Evolutionary conservation across 2,888 invertebrate species (phyloP).

Genomic region (Polietes domitor): DNA sequence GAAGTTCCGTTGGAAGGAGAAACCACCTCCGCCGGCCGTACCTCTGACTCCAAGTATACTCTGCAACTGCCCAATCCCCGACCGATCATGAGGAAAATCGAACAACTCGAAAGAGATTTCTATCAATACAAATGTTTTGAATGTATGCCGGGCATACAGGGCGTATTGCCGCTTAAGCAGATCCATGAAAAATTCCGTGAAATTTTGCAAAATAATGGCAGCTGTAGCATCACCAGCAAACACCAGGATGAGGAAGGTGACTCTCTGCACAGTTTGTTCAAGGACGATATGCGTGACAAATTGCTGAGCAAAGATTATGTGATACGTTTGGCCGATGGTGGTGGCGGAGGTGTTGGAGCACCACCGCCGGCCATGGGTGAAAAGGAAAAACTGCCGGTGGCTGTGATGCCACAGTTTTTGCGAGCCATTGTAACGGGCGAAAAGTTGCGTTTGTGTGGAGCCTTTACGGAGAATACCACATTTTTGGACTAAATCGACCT

Average conservation of each 20-base stretch:
- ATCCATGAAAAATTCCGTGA: slow-evolving; percentile 72
- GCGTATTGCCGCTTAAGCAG: slow-evolving; percentile 48
- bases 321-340: slow-evolving; percentile 80
- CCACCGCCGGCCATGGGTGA: slow-evolving; percentile 33
- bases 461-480: slow-evolving; percentile 89
- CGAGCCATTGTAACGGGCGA: slow-evolving; percentile 86
- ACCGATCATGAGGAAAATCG: slow-evolving; percentile 70
- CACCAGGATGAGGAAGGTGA: not conserved
- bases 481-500: slow-evolving; percentile 80
- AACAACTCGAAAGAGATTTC: slow-evolving; percentile 74
- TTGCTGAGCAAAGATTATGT: slow-evolving; percentile 81
- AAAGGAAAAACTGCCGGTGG: slow-evolving; percentile 2
- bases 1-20: not conserved
- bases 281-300: slow-evolving; percentile 69
- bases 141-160: slow-evolving; percentile 69
- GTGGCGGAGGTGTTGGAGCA: slow-evolving; percentile 60
- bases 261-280: not conserved
- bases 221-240: slow-evolving; percentile 68
- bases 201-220: slow-evolving; percentile 71
- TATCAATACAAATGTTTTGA: slow-evolving; percentile 78
- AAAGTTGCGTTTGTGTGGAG: slow-evolving; percentile 86
- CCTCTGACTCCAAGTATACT: slow-evolving; percentile 62
- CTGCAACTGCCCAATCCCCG: slow-evolving; percentile 67
- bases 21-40: not conserved
- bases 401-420: slow-evolving; percentile 79